Evolutionary conservation across 2,113 vertebrate genomes (phyloP).

Genomic region (Pontoporia blainvillei): DNA sequence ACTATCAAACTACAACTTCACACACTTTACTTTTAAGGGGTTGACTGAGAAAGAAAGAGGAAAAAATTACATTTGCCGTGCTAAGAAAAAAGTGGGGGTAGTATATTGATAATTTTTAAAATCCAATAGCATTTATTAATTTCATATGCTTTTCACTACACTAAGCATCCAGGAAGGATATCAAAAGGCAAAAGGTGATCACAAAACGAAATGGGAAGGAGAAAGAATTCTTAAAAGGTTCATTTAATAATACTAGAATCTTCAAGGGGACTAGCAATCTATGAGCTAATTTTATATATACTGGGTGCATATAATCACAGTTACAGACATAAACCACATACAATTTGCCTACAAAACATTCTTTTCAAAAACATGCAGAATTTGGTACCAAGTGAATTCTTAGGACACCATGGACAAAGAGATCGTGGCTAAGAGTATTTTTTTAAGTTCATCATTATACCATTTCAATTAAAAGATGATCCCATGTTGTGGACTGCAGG

Average conservation of each 20-base stretch:
- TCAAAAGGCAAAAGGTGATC: neutral
- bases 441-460: neutral
- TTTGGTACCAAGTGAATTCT: neutral
- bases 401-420: neutral
- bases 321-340: neutral
- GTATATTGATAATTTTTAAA: neutral
- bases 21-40: neutral
- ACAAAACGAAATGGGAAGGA: slow-evolving; percentile 10
- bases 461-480: neutral
- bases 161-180: neutral
- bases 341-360: neutral
- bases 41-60: neutral
- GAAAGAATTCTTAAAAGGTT: neutral
- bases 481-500: neutral
- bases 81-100: neutral
- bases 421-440: neutral
- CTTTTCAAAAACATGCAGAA: neutral
- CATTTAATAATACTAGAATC: neutral
- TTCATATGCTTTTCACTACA: neutral
- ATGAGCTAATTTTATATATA: neutral
- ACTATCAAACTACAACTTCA: neutral
- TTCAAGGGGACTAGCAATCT: neutral
- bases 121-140: neutral
- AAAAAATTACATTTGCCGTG: neutral
- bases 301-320: neutral